These are phyloP conservation scores for Palythoa caribaeorum DNA, from an alignment of 92 coral and sea anemone genomes.

Conservation along the genomic window DNA sequence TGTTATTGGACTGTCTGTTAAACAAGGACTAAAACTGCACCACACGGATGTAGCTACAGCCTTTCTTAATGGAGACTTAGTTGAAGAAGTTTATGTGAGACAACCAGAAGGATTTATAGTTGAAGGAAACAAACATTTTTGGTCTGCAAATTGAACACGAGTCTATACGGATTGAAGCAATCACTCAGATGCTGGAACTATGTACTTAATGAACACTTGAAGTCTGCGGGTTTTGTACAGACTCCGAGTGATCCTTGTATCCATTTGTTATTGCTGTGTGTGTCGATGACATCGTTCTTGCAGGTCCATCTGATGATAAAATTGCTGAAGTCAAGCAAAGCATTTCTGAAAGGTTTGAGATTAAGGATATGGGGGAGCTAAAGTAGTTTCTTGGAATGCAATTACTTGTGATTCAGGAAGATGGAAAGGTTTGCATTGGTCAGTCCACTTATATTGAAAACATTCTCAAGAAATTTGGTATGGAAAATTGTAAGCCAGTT, in stretches of 20 bases:
- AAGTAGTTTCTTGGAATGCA: conserved; percentile 62
- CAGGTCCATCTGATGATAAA: conserved; percentile 59
- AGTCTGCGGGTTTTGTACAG: conserved; percentile 56
- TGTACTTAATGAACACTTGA: conserved; percentile 41
- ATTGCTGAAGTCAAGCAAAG: conserved; percentile 66
- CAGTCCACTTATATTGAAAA: conserved; percentile 58
- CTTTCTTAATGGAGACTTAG: conserved; percentile 65
- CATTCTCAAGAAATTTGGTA: conserved; percentile 60
- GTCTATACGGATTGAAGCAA: conserved; percentile 76
- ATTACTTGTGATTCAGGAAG: conserved; percentile 55
- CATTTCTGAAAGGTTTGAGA: conserved; percentile 63
- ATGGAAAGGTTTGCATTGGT: conserved; percentile 68
- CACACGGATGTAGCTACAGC: conserved; percentile 79
- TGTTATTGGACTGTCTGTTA: conserved; percentile 54
- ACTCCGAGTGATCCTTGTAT: conserved; percentile 60
- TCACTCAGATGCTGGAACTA: conserved; percentile 73
- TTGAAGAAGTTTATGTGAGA: conserved; percentile 66
- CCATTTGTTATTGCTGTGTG: conserved; percentile 55
- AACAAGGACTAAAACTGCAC: conserved; percentile 66
- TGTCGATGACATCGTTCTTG: conserved; percentile 64
- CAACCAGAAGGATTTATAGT: conserved; percentile 74
- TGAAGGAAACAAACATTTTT: conserved; percentile 56
- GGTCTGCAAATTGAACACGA: conserved; percentile 73
- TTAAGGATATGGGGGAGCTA: conserved; percentile 70
- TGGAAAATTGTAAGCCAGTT: conserved; percentile 65